Evolutionary conservation across 2,888 invertebrate genomes (phyloP), one percentile per base, ranked within the genome.

Genomic region (Lepas anatifera): DNA sequence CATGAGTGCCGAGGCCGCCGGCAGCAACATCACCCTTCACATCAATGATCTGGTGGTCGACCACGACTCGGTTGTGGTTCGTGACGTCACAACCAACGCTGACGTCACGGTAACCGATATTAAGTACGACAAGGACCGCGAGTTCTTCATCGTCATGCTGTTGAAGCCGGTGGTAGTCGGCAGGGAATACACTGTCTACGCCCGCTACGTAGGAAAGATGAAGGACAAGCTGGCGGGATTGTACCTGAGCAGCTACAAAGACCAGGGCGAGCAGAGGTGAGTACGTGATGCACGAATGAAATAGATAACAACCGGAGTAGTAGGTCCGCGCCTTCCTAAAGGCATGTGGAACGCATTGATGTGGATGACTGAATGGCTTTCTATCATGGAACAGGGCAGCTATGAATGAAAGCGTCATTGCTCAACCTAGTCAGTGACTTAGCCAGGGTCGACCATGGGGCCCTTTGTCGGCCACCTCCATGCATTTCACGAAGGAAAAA

Each of bases 221-320:
- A 88, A 88, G 76, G 89, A 91, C 77, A 84, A 87, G 74, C 81
- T 92, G 43, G 86, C 88, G 76, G 92, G 92, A 58, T 92, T 92
- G 79, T 92, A 92, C 77, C 84, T 90, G 75, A 91, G 91, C 80
- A 89, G 89, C 0, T 92, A 92, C 78, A 84, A 83, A 74, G 78
- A 83, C 67, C 84, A 85, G 84, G 84, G 75, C 81, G 86, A 70
- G 88, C 85, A 75, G 87, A 87, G n/a, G n/a, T n/a, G n/a, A n/a
- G n/a, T n/a, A n/a, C n/a, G n/a, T n/a, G n/a, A n/a, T n/a, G n/a
- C n/a, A n/a, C n/a, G n/a, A n/a, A n/a, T n/a, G n/a, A n/a, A n/a
- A n/a, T n/a, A n/a, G n/a, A n/a, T n/a, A n/a, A n/a, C n/a, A n/a
- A n/a, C n/a, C n/a, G n/a, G n/a, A n/a, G n/a, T n/a, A n/a, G n/a